These are phyloP conservation scores for Melieria picta DNA, from an alignment of 2,888 invertebrate species.

Conservation along the genomic window DNA sequence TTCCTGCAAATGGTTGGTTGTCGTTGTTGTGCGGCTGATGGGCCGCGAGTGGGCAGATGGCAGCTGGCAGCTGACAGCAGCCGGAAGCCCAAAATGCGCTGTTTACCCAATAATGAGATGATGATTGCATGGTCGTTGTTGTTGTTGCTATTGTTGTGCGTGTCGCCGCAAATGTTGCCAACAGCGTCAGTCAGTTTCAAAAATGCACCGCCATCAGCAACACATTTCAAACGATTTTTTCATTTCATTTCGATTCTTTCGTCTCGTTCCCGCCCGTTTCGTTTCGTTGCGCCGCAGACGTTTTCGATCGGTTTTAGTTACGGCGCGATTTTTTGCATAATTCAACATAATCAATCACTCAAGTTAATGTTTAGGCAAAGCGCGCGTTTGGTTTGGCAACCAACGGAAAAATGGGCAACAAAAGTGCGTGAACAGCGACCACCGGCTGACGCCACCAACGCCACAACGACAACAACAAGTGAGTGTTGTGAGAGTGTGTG, in stretches of 20 bases:
- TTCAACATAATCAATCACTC: neutral
- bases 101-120: neutral
- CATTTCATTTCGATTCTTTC: conserved; percentile 14
- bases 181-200: conserved; percentile 52
- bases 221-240: conserved; percentile 38
- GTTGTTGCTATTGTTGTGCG: neutral
- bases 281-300: neutral
- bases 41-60: too few relatives aligned
- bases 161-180: conserved; percentile 19
- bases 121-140: conserved; percentile 12
- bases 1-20: too few relatives aligned
- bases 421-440: too few relatives aligned
- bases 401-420: too few relatives aligned
- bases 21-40: too few relatives aligned
- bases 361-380: too few relatives aligned
- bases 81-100: too few relatives aligned
- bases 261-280: conserved; percentile 24
- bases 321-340: conserved; percentile 8
- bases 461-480: too few relatives aligned
- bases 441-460: too few relatives aligned
- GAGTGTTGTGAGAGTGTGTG: neutral
- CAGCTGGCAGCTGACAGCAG: too few relatives aligned
- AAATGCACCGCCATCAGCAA: conserved; percentile 63
- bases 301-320: conserved; percentile 18
- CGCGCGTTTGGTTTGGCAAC: too few relatives aligned